Evolutionary conservation across 2,797 vertebrate species (phyloP).

Genomic region (Mormyrus proboscirostris): DNA sequence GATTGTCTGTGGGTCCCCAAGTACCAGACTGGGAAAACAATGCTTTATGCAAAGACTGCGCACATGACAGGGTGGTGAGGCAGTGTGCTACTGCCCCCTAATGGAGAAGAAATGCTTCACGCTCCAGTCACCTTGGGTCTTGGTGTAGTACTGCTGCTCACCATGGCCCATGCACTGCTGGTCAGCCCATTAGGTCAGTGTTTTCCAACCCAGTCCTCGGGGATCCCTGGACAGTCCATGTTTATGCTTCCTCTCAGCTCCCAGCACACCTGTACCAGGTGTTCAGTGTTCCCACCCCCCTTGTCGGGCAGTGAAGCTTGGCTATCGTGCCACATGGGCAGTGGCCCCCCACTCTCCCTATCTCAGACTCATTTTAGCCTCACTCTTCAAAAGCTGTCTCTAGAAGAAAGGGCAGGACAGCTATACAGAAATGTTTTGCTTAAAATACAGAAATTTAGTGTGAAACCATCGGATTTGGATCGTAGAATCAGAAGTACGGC

Average conservation of each 20-base stretch:
- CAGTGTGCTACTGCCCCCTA: conserved; percentile 27
- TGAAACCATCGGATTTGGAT: neutral
- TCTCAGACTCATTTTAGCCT: neutral
- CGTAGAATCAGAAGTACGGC: neutral
- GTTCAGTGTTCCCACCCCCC: neutral
- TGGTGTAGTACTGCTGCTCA: neutral
- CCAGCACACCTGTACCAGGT: neutral
- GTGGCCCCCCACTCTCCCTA: neutral
- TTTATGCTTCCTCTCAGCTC: neutral
- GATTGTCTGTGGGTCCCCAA: neutral
- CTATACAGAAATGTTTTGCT: neutral
- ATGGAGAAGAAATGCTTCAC: conserved; percentile 1
- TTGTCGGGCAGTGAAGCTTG: neutral
- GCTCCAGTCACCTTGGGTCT: neutral
- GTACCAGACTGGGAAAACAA: neutral
- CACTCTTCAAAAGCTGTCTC: neutral
- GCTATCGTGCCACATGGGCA: neutral
- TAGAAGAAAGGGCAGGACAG: neutral
- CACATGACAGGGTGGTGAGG: conserved; percentile 25
- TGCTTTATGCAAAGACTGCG: conserved; percentile 23
- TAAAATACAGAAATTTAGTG: neutral
- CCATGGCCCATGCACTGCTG: neutral
- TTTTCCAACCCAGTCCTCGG: neutral
- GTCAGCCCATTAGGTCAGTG: neutral
- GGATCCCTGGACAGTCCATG: neutral